These are phyloP conservation scores for Hirtodrosophila duncani DNA, from an alignment of 2,888 invertebrate genomes.

Conservation along the genomic window DNA sequence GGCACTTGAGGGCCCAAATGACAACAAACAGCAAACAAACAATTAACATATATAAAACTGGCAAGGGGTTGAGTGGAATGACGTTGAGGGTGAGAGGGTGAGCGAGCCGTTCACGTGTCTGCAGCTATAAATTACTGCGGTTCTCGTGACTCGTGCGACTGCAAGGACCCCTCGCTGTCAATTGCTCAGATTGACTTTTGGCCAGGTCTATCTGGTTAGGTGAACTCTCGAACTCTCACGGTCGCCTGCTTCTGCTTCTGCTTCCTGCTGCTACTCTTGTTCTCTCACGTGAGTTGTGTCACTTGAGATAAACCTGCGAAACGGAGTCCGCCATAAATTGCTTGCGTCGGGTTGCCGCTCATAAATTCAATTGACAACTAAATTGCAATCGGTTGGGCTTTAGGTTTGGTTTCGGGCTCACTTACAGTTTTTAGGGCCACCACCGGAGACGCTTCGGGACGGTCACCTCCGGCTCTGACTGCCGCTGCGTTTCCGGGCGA, in stretches of 20 bases:
- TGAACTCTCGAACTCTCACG: conserved; percentile 27
- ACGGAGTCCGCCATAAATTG: not conserved
- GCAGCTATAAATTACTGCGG: conserved; percentile 71
- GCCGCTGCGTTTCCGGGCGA: conserved; percentile 72
- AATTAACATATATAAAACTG: conserved; percentile 72
- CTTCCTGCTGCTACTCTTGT: not conserved
- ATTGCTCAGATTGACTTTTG: conserved; percentile 68
- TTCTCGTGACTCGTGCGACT: conserved; percentile 60
- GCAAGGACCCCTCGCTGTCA: conserved; percentile 61
- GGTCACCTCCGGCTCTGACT: conserved; percentile 76
- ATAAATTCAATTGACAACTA: conserved; percentile 77
- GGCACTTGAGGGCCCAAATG: conserved; percentile 74
- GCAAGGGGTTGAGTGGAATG: conserved; percentile 30
- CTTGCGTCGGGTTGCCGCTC: conserved; percentile 38
- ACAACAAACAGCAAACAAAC: conserved; percentile 78
- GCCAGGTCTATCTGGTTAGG: conserved; percentile 28
- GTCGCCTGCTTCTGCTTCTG: not conserved
- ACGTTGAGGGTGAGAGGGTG: conserved; percentile 9
- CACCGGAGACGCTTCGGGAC: conserved; percentile 76
- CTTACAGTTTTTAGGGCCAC: conserved; percentile 32
- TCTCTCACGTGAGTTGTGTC: conserved; percentile 49
- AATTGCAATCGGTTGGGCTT: conserved; percentile 72
- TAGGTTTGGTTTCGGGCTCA: too few relatives aligned
- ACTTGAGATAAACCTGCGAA: conserved; percentile 43
- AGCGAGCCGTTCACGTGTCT: conserved; percentile 62